Conservation (phyloP, 2,113 vertebrate species). For the Tetrao urogallus region DNA sequence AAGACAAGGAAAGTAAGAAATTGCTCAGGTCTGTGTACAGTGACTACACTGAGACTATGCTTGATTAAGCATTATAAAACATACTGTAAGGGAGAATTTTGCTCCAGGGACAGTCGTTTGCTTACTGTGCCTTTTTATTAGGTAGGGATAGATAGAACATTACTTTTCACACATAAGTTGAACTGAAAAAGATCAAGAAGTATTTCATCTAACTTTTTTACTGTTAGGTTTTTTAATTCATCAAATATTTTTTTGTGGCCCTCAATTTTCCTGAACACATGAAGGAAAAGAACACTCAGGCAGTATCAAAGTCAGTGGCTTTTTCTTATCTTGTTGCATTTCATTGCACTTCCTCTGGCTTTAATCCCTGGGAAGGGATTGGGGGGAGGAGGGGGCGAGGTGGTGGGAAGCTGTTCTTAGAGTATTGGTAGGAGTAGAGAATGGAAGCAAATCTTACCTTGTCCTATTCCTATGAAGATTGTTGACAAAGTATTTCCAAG, state of each 20-base stretch:
- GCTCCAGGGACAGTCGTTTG: conserved; percentile 5
- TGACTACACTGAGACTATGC: background rate
- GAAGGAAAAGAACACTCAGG: conserved; percentile 31
- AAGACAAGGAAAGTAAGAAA: background rate
- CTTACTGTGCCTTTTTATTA: conserved; percentile 44
- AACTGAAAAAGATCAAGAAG: conserved; percentile 41
- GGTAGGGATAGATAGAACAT: background rate
- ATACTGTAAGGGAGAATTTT: background rate
- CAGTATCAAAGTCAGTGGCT: conserved; percentile 46
- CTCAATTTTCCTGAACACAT: background rate
- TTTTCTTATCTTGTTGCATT: conserved; percentile 41
- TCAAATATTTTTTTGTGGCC: background rate
- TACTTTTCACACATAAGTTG: conserved; percentile 26
- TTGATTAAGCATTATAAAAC: background rate
- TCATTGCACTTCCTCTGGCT: conserved; percentile 11
- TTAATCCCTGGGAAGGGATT: background rate
- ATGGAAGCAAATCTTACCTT: background rate
- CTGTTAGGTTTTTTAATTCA: conserved; percentile 27
- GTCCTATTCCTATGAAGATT: background rate
- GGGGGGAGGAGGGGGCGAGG: background rate
- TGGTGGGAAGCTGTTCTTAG: background rate
- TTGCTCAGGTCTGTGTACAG: background rate
- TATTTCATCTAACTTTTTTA: conserved; percentile 59
- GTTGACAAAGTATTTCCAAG: conserved; percentile 37
- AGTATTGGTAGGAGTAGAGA: conserved; percentile 7